These are phyloP conservation scores for Lipophrys pholis DNA, from an alignment of 2,113 vertebrate genomes.

Conservation along the genomic window DNA sequence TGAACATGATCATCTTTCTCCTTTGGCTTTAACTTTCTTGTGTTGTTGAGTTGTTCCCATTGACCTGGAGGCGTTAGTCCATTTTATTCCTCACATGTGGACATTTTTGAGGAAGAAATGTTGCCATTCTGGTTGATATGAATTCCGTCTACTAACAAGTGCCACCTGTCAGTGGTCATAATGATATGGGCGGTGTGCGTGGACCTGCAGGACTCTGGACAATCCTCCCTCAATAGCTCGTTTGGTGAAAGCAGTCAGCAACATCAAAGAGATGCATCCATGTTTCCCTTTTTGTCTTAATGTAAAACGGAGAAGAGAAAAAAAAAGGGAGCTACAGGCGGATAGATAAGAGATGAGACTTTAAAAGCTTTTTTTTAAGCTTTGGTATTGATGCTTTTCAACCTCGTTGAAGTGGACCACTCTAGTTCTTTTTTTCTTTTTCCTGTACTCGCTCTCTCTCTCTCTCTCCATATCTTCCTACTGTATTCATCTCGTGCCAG, in stretches of 20 bases:
- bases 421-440: slow-evolving; percentile 19
- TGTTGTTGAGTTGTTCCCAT: no score
- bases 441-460: neutral
- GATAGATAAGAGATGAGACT: slow-evolving; percentile 47
- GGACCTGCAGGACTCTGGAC: slow-evolving; percentile 6
- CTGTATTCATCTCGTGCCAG: slow-evolving; percentile 17
- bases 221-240: slow-evolving; percentile 43
- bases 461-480: neutral
- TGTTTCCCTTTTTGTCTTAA: slow-evolving; percentile 43
- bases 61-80: no score
- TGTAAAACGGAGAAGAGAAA: slow-evolving; percentile 25
- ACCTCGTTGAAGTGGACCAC: slow-evolving; percentile 53
- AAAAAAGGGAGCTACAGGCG: slow-evolving; percentile 39
- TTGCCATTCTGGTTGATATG: no score
- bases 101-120: no score
- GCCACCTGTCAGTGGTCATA: no score
- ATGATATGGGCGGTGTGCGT: rapidly evolving
- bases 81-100: no score
- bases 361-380: slow-evolving; percentile 64
- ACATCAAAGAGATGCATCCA: slow-evolving; percentile 60
- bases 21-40: no score
- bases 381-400: slow-evolving; percentile 65
- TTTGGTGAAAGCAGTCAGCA: slow-evolving; percentile 45
- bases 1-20: no score
- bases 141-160: no score